A percentile compares a stretch with the other conserved stretches of the same genome.
phyloP scores from a whole-genome alignment of 2,797 vertebrate genomes.

The Margarornis squamiger region DNA sequence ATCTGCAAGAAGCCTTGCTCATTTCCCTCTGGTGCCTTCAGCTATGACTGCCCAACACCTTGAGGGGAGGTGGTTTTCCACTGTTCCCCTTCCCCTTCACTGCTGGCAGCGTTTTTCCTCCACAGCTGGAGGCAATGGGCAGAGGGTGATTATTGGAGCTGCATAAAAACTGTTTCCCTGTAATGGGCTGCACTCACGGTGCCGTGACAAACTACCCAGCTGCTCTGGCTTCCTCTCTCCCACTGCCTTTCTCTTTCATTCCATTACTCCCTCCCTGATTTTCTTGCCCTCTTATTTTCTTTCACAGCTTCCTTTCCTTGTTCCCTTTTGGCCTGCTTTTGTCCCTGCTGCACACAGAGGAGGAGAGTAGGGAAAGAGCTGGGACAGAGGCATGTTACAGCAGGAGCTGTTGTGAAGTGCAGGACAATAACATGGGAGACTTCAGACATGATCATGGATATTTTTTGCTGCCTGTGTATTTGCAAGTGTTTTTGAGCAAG shows the following conservation, averaged over 20 bases:
- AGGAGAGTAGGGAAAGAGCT: background rate
- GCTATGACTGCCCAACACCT: background rate
- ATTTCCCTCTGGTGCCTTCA: background rate
- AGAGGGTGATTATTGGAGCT: background rate
- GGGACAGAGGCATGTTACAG: background rate
- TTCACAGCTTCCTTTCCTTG: background rate
- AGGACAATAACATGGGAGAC: background rate
- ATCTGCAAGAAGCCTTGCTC: background rate
- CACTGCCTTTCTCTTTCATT: background rate
- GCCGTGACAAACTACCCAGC: conserved; percentile 7
- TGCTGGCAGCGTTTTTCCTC: background rate
- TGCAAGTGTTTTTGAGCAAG: background rate
- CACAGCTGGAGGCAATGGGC: background rate
- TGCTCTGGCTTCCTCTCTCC: background rate
- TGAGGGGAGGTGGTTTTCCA: no score
- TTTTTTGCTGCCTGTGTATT: background rate
- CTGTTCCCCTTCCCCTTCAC: background rate
- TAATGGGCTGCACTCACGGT: background rate
- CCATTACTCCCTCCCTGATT: background rate
- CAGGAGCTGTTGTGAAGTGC: background rate
- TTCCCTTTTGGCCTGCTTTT: background rate
- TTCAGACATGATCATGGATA: background rate
- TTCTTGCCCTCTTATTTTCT: background rate
- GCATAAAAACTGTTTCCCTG: conserved; percentile 23
- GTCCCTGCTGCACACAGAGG: background rate